phyloP scores from a whole-genome alignment of 92 coral and sea anemone genomes.

The Paragorgia papillata region DNA sequence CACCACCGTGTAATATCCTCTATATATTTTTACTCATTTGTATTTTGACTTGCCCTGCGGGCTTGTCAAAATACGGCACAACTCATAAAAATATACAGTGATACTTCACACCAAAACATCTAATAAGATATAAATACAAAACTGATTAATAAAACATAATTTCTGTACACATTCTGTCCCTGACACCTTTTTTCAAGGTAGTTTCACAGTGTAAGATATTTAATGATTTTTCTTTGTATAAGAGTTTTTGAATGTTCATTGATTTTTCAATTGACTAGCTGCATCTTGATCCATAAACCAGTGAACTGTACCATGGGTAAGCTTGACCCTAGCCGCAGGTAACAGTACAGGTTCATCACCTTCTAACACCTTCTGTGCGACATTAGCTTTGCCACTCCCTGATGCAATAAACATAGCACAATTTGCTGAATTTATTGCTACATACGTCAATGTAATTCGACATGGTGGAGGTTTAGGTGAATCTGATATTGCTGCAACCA shows the following conservation, averaged over 20 bases:
- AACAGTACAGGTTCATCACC: constrained; percentile 64
- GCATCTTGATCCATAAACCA: constrained; percentile 96
- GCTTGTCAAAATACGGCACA: too few species aligned
- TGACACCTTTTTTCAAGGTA: too few species aligned
- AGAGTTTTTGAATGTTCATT: neutral
- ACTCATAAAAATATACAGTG: too few species aligned
- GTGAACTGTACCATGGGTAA: constrained; percentile 74
- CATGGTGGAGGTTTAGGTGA: constrained; percentile 98
- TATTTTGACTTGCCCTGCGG: too few species aligned
- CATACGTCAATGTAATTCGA: constrained; percentile 82
- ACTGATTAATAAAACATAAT: too few species aligned
- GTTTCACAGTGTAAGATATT: too few species aligned
- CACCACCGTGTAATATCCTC: too few species aligned
- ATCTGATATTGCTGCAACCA: constrained; percentile 94
- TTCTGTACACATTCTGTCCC: too few species aligned
- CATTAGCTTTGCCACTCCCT: constrained; percentile 85
- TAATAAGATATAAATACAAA: too few species aligned
- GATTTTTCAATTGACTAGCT: constrained; percentile 63
- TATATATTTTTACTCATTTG: too few species aligned
- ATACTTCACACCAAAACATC: too few species aligned
- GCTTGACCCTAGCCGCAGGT: constrained; percentile 94
- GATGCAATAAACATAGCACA: constrained; percentile 89
- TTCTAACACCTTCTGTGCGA: constrained; percentile 76
- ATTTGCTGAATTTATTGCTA: constrained; percentile 78
- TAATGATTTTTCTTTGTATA: too few species aligned